phyloP scores from a whole-genome alignment of 2,797 vertebrate species.

The Falco cherrug region DNA sequence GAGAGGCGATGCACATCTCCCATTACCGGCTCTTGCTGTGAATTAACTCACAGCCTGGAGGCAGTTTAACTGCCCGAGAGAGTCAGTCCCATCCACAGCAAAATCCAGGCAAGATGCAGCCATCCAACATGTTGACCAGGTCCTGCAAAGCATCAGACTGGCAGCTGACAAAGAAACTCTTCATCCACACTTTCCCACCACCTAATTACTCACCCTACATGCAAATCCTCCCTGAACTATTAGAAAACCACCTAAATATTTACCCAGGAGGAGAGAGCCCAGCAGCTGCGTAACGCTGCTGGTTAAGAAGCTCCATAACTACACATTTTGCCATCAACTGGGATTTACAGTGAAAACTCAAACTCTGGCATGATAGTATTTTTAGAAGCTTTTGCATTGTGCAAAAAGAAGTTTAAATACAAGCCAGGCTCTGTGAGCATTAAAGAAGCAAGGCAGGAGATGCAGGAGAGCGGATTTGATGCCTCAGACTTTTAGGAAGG shows the following conservation, averaged over 20 bases:
- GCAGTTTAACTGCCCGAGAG: neutral
- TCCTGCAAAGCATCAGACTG: neutral
- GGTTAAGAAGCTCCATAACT: neutral
- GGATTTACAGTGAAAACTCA: neutral
- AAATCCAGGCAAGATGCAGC: neutral
- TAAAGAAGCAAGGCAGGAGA: neutral
- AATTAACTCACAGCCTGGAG: neutral
- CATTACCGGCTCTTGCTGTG: neutral
- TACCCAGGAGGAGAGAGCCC: neutral
- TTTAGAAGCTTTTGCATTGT: neutral
- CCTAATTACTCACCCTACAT: neutral
- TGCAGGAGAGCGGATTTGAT: neutral
- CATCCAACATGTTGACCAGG: neutral
- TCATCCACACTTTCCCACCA: neutral
- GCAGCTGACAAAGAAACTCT: neutral
- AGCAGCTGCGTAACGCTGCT: fast-evolving
- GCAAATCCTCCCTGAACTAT: neutral
- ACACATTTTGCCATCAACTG: fast-evolving
- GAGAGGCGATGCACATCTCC: neutral
- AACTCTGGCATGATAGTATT: fast-evolving
- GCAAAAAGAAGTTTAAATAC: neutral
- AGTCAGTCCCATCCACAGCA: neutral
- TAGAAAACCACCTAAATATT: neutral
- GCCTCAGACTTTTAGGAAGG: neutral
- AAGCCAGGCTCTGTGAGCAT: neutral